These are phyloP conservation scores for Squalus acanthias DNA, from an alignment of 2,797 vertebrate genomes.

Conservation along the genomic window DNA sequence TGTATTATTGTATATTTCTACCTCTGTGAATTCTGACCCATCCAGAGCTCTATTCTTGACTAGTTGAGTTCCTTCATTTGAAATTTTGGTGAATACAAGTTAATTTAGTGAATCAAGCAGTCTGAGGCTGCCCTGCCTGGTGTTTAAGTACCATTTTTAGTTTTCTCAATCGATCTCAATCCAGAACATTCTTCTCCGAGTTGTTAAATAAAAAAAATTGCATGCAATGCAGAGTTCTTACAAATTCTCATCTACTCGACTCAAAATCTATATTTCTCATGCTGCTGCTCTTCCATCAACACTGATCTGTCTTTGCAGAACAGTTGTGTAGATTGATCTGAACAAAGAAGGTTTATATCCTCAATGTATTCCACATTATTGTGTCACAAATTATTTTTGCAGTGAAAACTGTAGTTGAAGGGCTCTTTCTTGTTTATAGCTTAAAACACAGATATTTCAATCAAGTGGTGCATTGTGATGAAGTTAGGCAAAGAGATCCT, in stretches of 20 bases:
- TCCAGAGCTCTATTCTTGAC: neutral
- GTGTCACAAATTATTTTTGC: neutral
- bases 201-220: neutral
- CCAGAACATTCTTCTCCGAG: neutral
- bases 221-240: neutral
- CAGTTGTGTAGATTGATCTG: neutral
- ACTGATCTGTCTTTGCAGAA: neutral
- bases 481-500: neutral
- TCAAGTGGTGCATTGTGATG: neutral
- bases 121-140: neutral
- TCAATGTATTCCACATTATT: neutral
- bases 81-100: neutral
- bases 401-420: neutral
- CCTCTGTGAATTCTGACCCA: neutral
- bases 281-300: neutral
- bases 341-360: neutral
- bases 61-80: neutral
- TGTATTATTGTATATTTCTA: neutral
- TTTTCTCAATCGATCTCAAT: neutral
- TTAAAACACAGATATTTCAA: neutral
- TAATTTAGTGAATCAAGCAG: neutral
- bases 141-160: neutral
- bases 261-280: neutral
- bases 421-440: neutral
- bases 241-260: neutral